Evolutionary conservation across 2,113 vertebrate species (phyloP), one percentile per base, ranked within the genome.

Genomic region (Natator depressus): DNA sequence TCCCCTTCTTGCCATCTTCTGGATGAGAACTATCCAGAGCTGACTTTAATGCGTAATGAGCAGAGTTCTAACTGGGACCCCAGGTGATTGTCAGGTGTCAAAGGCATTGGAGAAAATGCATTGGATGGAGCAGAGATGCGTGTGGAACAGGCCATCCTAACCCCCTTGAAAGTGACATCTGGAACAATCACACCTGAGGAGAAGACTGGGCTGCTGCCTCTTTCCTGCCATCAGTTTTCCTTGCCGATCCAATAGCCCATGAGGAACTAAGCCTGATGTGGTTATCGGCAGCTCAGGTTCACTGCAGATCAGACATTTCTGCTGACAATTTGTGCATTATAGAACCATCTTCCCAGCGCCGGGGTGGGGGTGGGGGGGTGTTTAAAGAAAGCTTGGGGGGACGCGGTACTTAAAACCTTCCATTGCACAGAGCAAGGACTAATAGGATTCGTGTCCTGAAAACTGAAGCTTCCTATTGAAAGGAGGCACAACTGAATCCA

Each of bases 311-410:
- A 27, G 50, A 38, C 38, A 4, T 1, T 3, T 9, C 47, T 29
- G 83, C 62, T 38, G 8, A 4, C 10, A 16, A 0, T 65, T 4
- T 1, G 79, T 69, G 85, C 20, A 0, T 29, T 3, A 53, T 76
- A 1, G 1, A 1, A 10, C 50, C 0, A 0, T 20, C 25, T 85
- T 11, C 51, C 54, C 0, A 2, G 16, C 12, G 16, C 69, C 7
- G 3, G 11, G 53, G 25, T 38, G 3, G 6, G 53, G 20, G 49
- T 49, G 47, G n/a, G n/a, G n/a, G 10, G 5, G 65, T 8, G 14
- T 50, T 49, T 80, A 1, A 69, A 47, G 82, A 29, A 0, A 1
- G 4, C 2, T 0, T 0, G 4, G 76, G 83, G 54, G 69, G 31
- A n/a, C 42, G 3, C 0, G 0, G 0, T 53, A 80, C 76, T 46